A percentile compares a stretch with the other conserved stretches of the same genome.
Conservation (phyloP, 2,888 invertebrate genomes). For the Nymphalis urticae region DNA sequence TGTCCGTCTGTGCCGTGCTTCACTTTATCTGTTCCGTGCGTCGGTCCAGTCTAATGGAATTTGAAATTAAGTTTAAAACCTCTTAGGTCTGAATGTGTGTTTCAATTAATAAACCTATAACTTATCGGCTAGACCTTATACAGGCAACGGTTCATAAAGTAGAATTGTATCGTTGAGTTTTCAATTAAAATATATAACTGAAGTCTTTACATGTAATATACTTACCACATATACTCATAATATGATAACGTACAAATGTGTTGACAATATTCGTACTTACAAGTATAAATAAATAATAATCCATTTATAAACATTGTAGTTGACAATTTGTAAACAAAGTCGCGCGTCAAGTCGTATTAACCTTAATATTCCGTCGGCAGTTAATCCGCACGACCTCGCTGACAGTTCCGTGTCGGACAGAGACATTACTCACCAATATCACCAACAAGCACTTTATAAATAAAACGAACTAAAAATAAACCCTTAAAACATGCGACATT, state of each 20-base stretch:
- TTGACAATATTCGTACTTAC: too few species aligned
- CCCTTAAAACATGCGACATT: slow-evolving; percentile 1
- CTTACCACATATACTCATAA: too few species aligned
- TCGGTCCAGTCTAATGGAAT: not conserved
- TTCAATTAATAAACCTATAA: not conserved
- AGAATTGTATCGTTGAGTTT: too few species aligned
- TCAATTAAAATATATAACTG: too few species aligned
- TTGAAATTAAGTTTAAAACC: not conserved
- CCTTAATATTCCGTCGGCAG: slow-evolving; percentile 1
- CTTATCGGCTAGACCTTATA: too few species aligned
- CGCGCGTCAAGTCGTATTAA: not conserved
- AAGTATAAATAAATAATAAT: too few species aligned
- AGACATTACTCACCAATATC: slow-evolving; percentile 10
- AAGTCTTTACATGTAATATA: too few species aligned
- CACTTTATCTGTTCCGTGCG: slow-evolving; percentile 1
- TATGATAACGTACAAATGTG: too few species aligned
- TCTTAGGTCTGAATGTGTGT: not conserved
- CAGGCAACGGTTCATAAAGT: too few species aligned
- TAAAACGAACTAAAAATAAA: not conserved
- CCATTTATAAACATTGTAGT: too few species aligned
- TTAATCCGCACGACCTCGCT: slow-evolving; percentile 3
- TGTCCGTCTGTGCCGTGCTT: slow-evolving; percentile 6
- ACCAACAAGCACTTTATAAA: slow-evolving; percentile 6
- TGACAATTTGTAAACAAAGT: not conserved
- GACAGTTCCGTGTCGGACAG: not conserved